Evolutionary conservation across 2,797 vertebrate species (phyloP).

Genomic region (Galaxias olidus): DNA sequence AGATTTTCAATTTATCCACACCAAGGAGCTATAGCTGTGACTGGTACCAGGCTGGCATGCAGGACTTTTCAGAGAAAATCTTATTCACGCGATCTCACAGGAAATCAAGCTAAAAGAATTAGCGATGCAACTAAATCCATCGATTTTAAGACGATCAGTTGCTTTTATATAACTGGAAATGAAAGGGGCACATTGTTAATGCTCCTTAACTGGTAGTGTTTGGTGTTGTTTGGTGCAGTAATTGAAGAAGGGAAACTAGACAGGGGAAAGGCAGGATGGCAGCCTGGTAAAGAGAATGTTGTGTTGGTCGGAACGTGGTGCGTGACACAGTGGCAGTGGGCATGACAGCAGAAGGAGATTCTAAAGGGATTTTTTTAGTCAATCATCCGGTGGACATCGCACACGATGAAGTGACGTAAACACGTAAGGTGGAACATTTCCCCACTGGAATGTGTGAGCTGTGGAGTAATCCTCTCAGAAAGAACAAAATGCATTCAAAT

Average conservation of each 20-base stretch:
- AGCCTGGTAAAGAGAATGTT: neutral
- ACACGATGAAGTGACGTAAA: slow-evolving; percentile 30
- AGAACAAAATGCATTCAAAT: slow-evolving; percentile 20
- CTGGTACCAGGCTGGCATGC: slow-evolving; percentile 44
- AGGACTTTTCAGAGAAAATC: slow-evolving; percentile 49
- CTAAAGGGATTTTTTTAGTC: slow-evolving; percentile 12
- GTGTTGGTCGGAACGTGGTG: neutral
- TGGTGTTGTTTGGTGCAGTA: neutral
- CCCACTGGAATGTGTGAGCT: slow-evolving; percentile 5
- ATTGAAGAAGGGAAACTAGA: slow-evolving; percentile 7
- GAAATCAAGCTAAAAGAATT: slow-evolving; percentile 50
- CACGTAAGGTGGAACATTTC: slow-evolving; percentile 14
- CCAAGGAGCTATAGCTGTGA: slow-evolving; percentile 27
- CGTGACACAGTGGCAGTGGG: neutral
- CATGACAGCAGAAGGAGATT: neutral
- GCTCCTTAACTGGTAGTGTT: neutral
- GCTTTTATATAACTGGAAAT: slow-evolving; percentile 57
- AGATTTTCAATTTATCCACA: neutral
- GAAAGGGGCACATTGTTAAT: slow-evolving; percentile 20
- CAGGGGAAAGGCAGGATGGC: slow-evolving; percentile 5
- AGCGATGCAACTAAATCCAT: slow-evolving; percentile 45
- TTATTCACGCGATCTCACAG: slow-evolving; percentile 53
- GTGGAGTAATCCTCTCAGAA: slow-evolving; percentile 35
- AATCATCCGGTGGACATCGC: slow-evolving; percentile 13
- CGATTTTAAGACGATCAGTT: slow-evolving; percentile 63